Evolutionary conservation across 1,140 invertebrate species (phyloP).

Genomic region (Bombus waltoni): DNA sequence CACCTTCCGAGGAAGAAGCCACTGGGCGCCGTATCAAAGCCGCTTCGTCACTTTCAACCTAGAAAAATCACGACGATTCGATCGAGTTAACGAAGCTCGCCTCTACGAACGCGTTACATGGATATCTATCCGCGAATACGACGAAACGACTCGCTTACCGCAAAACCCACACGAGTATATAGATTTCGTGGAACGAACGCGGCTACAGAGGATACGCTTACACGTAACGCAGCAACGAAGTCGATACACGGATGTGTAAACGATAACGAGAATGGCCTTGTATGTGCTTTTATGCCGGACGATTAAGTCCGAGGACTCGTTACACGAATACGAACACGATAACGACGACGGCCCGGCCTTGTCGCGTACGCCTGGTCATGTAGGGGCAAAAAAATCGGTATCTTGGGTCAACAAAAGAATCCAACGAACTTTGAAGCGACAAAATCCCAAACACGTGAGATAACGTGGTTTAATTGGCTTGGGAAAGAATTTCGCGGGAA

Average conservation of each 20-base stretch:
- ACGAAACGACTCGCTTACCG: too few species aligned
- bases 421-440: constrained; percentile 13
- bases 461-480: neutral
- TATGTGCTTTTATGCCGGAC: constrained; percentile 56
- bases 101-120: too few species aligned
- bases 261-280: constrained; percentile 71
- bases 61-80: too few species aligned
- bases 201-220: neutral
- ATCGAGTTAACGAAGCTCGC: too few species aligned
- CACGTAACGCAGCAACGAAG: constrained; percentile 35
- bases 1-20: neutral
- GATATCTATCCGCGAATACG: too few species aligned
- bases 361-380: constrained; percentile 37
- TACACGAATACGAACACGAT: constrained; percentile 63
- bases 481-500: neutral
- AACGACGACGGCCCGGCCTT: constrained; percentile 64
- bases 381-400: constrained; percentile 3
- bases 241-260: constrained; percentile 66
- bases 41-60: neutral
- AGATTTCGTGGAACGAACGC: too few species aligned
- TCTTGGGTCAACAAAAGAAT: constrained; percentile 5
- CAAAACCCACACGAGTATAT: too few species aligned
- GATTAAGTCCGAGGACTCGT: constrained; percentile 74
- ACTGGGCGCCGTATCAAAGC: neutral
- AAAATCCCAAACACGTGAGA: neutral